Evolutionary conservation across 2,888 invertebrate species (phyloP), one percentile per base, ranked within the genome.

Genomic region (Diogma glabrata): DNA sequence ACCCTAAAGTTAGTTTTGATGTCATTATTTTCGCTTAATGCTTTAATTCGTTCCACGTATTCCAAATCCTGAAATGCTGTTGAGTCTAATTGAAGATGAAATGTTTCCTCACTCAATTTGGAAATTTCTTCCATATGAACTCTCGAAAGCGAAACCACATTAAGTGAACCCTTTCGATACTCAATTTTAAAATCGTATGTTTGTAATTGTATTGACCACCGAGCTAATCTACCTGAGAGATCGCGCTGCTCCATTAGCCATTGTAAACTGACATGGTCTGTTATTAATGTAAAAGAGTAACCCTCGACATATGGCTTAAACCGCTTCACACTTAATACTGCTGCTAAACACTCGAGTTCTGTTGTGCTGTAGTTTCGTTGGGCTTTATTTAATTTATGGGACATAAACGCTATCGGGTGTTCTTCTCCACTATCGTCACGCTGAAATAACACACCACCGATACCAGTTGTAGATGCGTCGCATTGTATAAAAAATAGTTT

Each of bases 221-320:
- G 26, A 17, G 51, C 51, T 33, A 51, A 47, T 8, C 40, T 19
- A 4, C 48, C 48, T 9, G 36, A 14, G 14, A 40, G 26, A 16
- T 51, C 51, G 10, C 22, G 12, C 20, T 51, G 51, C 6, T 24
- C 19, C 47, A 51, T 51, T 9, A 51, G 28, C 51, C 51, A 51
- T 16, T 38, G 33, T 33, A 33, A 33, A 9, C 33, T 33, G 10
- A 14, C 5, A 33, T 33, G 33, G 33, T 9, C 33, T 33, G 33
- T 33, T 7, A 9, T 33, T 33, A 33, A 10, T 33, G 33, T n/a
- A n/a, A 33, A 6, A 5, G 33, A 33, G 17, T 36, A 36, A 3
- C 36, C 16, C 16, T 36, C 36, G 16, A 36, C 17, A 36, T 36
- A 36, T 3, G 36, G 36, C 4, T 17, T 6, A 17, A 36, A 36